phyloP scores from a whole-genome alignment of 2,888 invertebrate genomes.

The Halocaridina rubra region DNA sequence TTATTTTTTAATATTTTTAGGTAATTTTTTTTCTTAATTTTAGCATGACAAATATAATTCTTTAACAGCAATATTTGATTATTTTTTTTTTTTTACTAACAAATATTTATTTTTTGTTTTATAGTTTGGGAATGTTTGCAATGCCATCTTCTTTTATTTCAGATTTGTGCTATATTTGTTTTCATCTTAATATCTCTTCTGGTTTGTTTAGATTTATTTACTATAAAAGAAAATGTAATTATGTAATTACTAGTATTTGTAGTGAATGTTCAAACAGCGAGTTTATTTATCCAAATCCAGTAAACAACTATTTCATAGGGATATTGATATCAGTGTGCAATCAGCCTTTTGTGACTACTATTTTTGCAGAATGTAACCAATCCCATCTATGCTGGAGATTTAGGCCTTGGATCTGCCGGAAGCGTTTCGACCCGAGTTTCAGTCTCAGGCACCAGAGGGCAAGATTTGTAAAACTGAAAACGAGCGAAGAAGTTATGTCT shows the following conservation, averaged over 20 bases:
- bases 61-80: neutral
- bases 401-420: slow-evolving; percentile 28
- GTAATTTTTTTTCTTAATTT: too few species aligned
- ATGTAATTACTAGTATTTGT: too few species aligned
- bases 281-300: too few species aligned
- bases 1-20: neutral
- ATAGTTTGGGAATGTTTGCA: neutral
- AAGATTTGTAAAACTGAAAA: slow-evolving; percentile 21
- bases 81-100: neutral
- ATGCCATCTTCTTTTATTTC: neutral
- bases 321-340: too few species aligned
- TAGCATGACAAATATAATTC: too few species aligned
- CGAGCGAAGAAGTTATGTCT: neutral
- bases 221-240: too few species aligned
- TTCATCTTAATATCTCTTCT: too few species aligned
- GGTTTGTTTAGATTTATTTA: too few species aligned
- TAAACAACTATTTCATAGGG: too few species aligned
- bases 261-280: too few species aligned
- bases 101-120: neutral
- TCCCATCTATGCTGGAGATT: slow-evolving; percentile 40
- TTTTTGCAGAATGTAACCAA: slow-evolving; percentile 41
- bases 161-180: too few species aligned
- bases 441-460: slow-evolving; percentile 36
- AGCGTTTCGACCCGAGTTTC: slow-evolving; percentile 45
- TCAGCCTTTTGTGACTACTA: too few species aligned